These are phyloP conservation scores for Pterobdella sp. DNA, from an alignment of 2,888 invertebrate genomes.

Conservation along the genomic window DNA sequence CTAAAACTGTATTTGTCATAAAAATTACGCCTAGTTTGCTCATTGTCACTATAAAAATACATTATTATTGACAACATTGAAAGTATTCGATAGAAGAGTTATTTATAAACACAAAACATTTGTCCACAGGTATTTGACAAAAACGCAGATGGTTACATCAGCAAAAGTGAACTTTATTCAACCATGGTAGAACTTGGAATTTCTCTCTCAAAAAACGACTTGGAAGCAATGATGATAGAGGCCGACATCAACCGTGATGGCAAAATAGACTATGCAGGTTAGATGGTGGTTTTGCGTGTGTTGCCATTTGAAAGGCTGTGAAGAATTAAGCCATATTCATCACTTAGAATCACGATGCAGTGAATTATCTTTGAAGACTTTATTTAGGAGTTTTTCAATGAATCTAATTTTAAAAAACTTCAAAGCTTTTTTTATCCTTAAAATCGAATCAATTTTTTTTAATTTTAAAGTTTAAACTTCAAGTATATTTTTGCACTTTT, in stretches of 20 bases:
- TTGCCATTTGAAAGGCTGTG: not conserved
- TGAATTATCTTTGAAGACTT: too few relatives aligned
- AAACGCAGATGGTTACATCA: conserved; percentile 32
- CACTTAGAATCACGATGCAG: not conserved
- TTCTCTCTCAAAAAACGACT: conserved; percentile 28
- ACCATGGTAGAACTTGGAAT: conserved; percentile 34
- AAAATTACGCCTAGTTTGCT: too few relatives aligned
- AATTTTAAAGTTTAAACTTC: too few relatives aligned
- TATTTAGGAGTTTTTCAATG: too few relatives aligned
- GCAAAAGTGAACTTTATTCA: conserved; percentile 26
- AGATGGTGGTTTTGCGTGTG: not conserved
- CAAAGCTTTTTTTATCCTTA: too few relatives aligned
- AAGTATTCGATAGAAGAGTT: too few relatives aligned
- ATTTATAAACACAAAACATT: not conserved
- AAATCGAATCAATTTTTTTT: too few relatives aligned
- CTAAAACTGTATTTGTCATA: too few relatives aligned
- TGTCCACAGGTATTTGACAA: conserved; percentile 30
- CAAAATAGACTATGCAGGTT: conserved; percentile 34
- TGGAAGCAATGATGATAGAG: conserved; percentile 33
- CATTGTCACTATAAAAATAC: too few relatives aligned
- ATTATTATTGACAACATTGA: too few relatives aligned
- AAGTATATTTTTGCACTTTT: too few relatives aligned
- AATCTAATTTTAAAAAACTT: too few relatives aligned
- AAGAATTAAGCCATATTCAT: not conserved
- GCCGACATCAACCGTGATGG: conserved; percentile 35